Evolutionary conservation across 2,797 vertebrate species (phyloP).

Genomic region (Cichlasoma orientale): DNA sequence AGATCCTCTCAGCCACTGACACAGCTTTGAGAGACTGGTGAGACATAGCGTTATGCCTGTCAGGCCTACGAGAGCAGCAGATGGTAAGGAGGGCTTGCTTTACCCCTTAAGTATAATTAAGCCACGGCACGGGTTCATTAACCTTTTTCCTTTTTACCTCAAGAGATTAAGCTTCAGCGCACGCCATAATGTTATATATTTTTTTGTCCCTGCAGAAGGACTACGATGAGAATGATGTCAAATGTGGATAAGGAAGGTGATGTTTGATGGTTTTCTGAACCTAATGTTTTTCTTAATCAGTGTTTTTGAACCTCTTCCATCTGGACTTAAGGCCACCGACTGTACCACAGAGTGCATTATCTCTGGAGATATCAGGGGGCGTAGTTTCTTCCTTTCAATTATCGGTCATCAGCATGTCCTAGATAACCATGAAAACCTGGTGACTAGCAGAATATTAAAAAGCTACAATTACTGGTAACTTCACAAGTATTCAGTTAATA

Average conservation of each 20-base stretch:
- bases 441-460: background rate
- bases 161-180: conserved; percentile 14
- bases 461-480: background rate
- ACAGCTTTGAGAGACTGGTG: conserved; percentile 22
- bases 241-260: conserved; percentile 1
- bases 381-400: conserved; percentile 18
- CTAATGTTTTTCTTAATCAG: conserved; percentile 19
- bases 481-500: background rate
- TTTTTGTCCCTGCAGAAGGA: background rate
- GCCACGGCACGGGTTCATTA: conserved; percentile 48
- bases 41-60: conserved; percentile 5
- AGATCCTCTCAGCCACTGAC: background rate
- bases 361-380: background rate
- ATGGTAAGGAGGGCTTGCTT: background rate
- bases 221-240: conserved; percentile 7
- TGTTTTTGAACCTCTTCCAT: conserved; percentile 27
- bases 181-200: conserved; percentile 2
- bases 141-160: conserved; percentile 25
- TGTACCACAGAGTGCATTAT: conserved; percentile 4
- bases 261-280: conserved; percentile 29
- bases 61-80: conserved; percentile 21
- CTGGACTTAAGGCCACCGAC: conserved; percentile 7
- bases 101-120: conserved; percentile 43
- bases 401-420: conserved; percentile 7
- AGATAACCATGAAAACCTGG: background rate